Evolutionary conservation across 2,113 vertebrate genomes (phyloP), one percentile per base, ranked within the genome.

Genomic region (Micronycteris hirsuta): DNA sequence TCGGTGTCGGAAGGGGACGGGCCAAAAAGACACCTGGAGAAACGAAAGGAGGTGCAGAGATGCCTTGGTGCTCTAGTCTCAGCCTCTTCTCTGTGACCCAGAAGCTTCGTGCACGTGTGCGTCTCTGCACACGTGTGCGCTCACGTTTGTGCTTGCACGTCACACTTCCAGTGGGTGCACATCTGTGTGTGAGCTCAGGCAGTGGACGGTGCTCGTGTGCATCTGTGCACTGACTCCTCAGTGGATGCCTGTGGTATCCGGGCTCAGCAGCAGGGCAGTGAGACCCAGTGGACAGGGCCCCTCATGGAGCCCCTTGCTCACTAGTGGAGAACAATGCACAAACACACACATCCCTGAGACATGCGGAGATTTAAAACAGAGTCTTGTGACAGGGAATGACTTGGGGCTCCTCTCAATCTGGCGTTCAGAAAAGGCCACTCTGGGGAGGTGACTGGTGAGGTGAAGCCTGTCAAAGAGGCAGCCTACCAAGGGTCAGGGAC

Each of bases 351-450:
- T 8, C 4, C 47, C 11, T 19, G 47, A 24, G 31, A 73, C 17
- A 7, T 7, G 38, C 58, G 82, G 96, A 87, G 65, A 20, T 73
- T 47, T 31, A 17, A 28, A 49, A 81, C 38, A 22, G 83, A 65
- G 52, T n/a, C 47, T 13, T 4, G 65, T 65, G 83, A 61, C 17
- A 63, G 24, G 28, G 26, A 78, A 16, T 0, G 0, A 56, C 43
- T 31, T 4, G 14, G 33, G 38, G 38, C 3, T 36, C 70, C 31
- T 86, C 13, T 31, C 2, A 14, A 24, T 33, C 22, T 68, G 47
- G 92, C 73, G 45, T 43, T 56, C 74, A 54, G 43, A 84, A 84
- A 54, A 80, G 70, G 70, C 43, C 74, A 12, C 47, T 43, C 28
- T 15, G 54, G 61, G 67, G 28, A 84, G 43, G 26, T 68, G 61